Base-by-base conservation (phyloP, 64 coral and sea anemone species). In the Stichodactyla mertensii region DNA sequence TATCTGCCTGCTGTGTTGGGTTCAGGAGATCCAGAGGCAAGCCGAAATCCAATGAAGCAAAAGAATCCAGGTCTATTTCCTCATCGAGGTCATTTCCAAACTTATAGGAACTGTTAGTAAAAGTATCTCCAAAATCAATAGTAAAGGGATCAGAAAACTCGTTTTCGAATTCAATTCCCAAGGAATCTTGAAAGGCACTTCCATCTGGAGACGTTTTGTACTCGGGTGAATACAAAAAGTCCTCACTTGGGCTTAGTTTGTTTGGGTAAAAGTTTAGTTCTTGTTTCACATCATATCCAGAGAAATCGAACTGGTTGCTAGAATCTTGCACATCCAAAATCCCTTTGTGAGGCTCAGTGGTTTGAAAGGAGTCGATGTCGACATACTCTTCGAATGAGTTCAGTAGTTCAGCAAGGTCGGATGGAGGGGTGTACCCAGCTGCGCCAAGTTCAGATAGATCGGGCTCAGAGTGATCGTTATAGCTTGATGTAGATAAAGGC, bases 371-470 rank as follows among this genome's bases (percentile, higher is more conserved):
- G 53, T 86, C 80, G 14, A 90, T 11, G 51, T 90, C 91, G 51
- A 96, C 89, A 53, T 89, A 89, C 54, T 96, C 91, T 54, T 89
- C 87, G 52, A 95, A 79, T 10, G 88, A 54, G 36, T 93, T 84
- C 20, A 93, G 10, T 11, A 86, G n/a, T 56, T 93, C 94, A 11
- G 23, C 23, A 31, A 74, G 69, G 59, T 95, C 85, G 16, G 78
- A 53, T 53, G 84, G 24, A 61, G 86, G 85, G 16, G 91, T 92
- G 55, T 69, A 96, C 2, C 91, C 94, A 61, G 91, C 31, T 15
- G 94, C 94, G 86, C 94, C 94, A 79, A 86, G 84, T 51, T 95
- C 71, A 23, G 89, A 88, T 0, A 89, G 77, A 16, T 95, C 90
- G 28, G 19, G 18, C 19, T 60, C 78, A 20, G 87, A 84, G 51